phyloP scores from a whole-genome alignment of 2,113 vertebrate genomes.

The Trematomus loennbergii region DNA sequence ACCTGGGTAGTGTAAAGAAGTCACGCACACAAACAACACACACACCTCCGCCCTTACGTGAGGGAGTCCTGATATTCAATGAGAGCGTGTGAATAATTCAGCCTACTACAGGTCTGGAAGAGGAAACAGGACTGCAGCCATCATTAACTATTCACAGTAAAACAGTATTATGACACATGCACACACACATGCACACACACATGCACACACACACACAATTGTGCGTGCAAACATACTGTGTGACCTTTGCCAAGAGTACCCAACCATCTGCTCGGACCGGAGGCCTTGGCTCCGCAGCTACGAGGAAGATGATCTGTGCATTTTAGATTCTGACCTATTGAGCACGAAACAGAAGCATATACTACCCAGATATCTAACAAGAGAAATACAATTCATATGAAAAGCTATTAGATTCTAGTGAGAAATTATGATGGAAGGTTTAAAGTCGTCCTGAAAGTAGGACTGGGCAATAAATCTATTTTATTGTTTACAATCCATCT shows the following conservation, averaged over 20 bases:
- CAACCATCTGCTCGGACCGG: constrained; percentile 68
- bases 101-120: constrained; percentile 62
- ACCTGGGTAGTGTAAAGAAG: constrained; percentile 45
- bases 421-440: background rate
- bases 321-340: constrained; percentile 35
- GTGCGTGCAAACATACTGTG: constrained; percentile 42
- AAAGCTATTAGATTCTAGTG: background rate
- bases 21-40: constrained; percentile 23
- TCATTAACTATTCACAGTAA: constrained; percentile 78
- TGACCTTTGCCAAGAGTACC: constrained; percentile 44
- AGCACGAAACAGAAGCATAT: background rate
- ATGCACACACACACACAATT: constrained; percentile 43
- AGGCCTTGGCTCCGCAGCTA: constrained; percentile 30
- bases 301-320: background rate
- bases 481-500: background rate
- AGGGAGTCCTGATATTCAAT: constrained; percentile 71
- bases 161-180: constrained; percentile 60
- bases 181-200: constrained; percentile 29
- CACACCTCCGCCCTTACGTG: constrained; percentile 17
- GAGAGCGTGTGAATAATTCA: constrained; percentile 81
- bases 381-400: background rate
- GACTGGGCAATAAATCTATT: constrained; percentile 3
- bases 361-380: background rate
- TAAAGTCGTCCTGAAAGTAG: background rate
- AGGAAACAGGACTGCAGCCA: constrained; percentile 46